A percentile compares a stretch with the other conserved stretches of the same genome.
Evolutionary conservation across 1,140 invertebrate species (phyloP).

Genomic region (Latrodectus geometricus): DNA sequence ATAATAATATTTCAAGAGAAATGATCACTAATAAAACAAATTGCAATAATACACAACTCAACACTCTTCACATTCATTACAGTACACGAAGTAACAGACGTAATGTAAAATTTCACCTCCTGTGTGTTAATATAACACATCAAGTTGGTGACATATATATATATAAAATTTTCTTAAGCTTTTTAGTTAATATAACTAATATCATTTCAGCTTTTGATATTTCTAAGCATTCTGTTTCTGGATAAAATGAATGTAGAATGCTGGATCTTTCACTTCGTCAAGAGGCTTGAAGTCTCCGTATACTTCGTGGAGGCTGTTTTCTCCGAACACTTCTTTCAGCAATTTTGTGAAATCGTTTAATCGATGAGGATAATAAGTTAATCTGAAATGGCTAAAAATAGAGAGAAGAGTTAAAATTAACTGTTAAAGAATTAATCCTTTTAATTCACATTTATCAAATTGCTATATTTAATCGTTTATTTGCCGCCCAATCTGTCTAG

Average conservation of each 20-base stretch:
- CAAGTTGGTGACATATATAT: background rate
- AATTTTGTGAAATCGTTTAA: conserved; percentile 79
- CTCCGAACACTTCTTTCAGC: conserved; percentile 79
- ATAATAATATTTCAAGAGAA: too few relatives aligned
- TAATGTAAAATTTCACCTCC: background rate
- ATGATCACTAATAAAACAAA: too few relatives aligned
- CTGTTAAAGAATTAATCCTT: too few relatives aligned
- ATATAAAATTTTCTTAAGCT: background rate
- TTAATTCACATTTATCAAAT: too few relatives aligned
- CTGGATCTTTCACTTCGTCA: conserved; percentile 76
- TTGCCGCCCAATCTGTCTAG: too few relatives aligned
- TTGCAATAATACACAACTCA: background rate
- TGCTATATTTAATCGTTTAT: too few relatives aligned
- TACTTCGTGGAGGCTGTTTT: conserved; percentile 76
- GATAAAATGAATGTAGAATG: conserved; percentile 86
- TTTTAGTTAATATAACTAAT: background rate
- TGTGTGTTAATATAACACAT: background rate
- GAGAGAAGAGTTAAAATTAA: conserved; percentile 62
- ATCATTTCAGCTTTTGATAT: background rate
- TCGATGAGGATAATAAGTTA: conserved; percentile 87
- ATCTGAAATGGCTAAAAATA: conserved; percentile 79
- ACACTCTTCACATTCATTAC: background rate
- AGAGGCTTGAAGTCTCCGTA: conserved; percentile 85
- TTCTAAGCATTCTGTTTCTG: conserved; percentile 72
- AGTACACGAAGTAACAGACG: background rate